Evolutionary conservation across 2,797 vertebrate species (phyloP).

Genomic region (Yasuhikotakia modesta): DNA sequence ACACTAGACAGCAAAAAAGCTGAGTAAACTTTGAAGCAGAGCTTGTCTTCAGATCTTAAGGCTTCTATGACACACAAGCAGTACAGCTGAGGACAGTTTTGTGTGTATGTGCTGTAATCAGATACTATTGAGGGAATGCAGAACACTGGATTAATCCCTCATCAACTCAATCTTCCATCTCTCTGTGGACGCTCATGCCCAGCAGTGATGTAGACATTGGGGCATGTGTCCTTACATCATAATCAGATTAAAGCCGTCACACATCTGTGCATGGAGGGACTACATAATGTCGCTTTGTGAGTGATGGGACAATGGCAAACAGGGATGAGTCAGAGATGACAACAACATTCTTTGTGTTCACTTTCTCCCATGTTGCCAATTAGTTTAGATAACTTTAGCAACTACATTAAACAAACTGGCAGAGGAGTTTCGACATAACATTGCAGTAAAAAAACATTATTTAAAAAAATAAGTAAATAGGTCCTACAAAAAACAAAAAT

Average conservation of each 20-base stretch:
- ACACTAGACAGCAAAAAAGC: neutral
- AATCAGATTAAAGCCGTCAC: constrained; percentile 39
- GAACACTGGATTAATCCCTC: constrained; percentile 24
- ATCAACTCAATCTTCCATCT: constrained; percentile 23
- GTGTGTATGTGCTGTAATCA: neutral
- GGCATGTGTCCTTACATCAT: constrained; percentile 44
- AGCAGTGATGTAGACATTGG: constrained; percentile 28
- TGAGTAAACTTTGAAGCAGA: neutral
- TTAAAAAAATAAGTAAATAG: too few relatives aligned
- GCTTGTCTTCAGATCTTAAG: neutral
- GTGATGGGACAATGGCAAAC: neutral
- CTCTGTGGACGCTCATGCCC: constrained; percentile 2
- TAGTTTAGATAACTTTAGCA: constrained; percentile 5
- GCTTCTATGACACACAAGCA: neutral
- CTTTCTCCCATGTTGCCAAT: neutral
- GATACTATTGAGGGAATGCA: constrained; percentile 3
- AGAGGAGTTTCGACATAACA: neutral
- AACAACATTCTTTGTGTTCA: constrained; percentile 10
- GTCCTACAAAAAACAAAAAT: neutral
- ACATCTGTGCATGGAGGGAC: constrained; percentile 44
- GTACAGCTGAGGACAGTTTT: neutral
- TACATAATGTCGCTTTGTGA: constrained; percentile 17
- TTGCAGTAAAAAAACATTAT: too few relatives aligned
- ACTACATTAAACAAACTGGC: constrained; percentile 4
- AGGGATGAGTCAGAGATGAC: neutral